Percentiles rank a stretch among this genome's conserved stretches.
phyloP scores from a whole-genome alignment of 2,888 invertebrate genomes.

The Girardia tigrina region DNA sequence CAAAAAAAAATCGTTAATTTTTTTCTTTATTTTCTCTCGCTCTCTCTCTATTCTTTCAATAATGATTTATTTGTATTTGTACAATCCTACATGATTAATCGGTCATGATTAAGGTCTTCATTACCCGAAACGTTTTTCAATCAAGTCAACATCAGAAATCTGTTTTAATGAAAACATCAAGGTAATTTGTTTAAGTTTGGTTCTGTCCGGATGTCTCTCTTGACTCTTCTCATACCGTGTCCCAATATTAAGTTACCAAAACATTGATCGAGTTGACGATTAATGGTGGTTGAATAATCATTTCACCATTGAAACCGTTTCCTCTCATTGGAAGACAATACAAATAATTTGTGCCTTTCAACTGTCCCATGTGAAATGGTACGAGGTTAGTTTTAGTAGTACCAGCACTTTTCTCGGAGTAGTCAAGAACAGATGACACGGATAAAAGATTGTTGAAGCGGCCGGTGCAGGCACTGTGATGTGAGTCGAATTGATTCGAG shows the following conservation, averaged over 20 bases:
- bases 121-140: too few relatives aligned
- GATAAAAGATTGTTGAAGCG: conserved; percentile 6
- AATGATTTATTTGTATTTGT: too few relatives aligned
- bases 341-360: not conserved
- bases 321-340: conserved; percentile 15
- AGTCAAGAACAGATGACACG: not conserved
- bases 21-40: too few relatives aligned
- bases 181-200: not conserved
- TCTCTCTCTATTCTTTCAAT: too few relatives aligned
- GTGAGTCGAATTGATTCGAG: conserved; percentile 16
- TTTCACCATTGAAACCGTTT: not conserved
- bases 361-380: not conserved
- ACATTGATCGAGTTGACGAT: not conserved
- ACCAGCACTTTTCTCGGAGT: not conserved
- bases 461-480: not conserved
- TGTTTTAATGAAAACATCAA: not conserved
- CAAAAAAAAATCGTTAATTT: too few relatives aligned
- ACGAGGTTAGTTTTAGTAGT: not conserved
- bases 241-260: conserved; percentile 19
- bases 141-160: not conserved
- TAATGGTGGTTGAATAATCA: conserved; percentile 7
- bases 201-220: not conserved
- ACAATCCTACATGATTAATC: too few relatives aligned
- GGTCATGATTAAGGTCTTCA: too few relatives aligned
- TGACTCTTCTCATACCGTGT: not conserved